phyloP scores from a whole-genome alignment of 2,113 vertebrate species.

The Brachirus orientalis region DNA sequence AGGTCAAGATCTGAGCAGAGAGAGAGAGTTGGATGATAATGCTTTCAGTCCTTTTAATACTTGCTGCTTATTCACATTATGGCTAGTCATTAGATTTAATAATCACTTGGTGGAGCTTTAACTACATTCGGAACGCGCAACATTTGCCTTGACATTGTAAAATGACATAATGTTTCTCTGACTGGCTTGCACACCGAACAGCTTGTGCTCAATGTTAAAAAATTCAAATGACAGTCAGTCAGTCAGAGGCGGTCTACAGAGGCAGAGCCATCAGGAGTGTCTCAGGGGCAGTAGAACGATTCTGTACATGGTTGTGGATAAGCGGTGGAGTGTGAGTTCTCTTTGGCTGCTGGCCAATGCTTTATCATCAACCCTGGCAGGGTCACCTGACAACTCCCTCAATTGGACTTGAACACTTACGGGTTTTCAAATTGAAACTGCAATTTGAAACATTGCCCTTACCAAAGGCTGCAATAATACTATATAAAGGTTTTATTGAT shows the following conservation, averaged over 20 bases:
- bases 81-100: not conserved
- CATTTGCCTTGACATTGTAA: constrained; percentile 10
- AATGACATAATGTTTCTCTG: not conserved
- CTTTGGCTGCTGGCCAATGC: constrained; percentile 23
- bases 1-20: no score
- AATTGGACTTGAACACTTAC: no score
- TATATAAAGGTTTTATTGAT: no score
- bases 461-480: no score
- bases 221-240: constrained; percentile 36
- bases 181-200: constrained; percentile 10
- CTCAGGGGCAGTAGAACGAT: constrained; percentile 27
- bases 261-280: constrained; percentile 20
- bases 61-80: not conserved
- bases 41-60: not conserved
- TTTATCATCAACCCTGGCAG: constrained; percentile 31
- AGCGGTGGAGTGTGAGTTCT: constrained; percentile 12
- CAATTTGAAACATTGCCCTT: no score
- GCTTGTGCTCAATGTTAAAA: constrained; percentile 10
- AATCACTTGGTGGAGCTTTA: not conserved
- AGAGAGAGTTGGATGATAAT: not conserved
- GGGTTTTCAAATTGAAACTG: no score
- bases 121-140: not conserved
- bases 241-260: constrained; percentile 1
- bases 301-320: constrained; percentile 47
- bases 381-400: constrained; percentile 20